Percentiles rank a stretch among this genome's conserved stretches.
Evolutionary conservation across 2,113 vertebrate genomes (phyloP).

Genomic region (Strix uralensis): DNA sequence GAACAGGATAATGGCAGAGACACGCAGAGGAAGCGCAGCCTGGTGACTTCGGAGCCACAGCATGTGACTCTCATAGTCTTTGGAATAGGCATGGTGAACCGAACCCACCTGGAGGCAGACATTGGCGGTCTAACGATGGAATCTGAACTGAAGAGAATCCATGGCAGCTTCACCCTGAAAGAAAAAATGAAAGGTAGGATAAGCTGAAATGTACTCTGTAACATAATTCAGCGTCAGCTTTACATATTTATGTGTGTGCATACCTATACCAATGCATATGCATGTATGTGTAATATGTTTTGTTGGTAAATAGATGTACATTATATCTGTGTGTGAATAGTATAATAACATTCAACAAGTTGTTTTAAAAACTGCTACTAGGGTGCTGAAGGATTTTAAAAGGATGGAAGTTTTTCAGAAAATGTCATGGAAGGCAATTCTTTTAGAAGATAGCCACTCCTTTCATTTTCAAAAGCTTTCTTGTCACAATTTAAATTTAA

Average conservation of each 20-base stretch:
- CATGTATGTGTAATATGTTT: background rate
- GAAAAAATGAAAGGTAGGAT: constrained; percentile 97
- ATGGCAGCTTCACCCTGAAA: constrained; percentile 96
- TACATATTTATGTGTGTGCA: rapidly evolving
- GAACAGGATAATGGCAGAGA: constrained; percentile 84
- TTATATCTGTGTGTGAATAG: too few species aligned
- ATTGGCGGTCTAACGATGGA: constrained; percentile 98
- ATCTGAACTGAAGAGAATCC: constrained; percentile 95
- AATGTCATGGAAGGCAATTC: background rate
- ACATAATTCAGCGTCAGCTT: background rate
- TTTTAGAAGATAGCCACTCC: background rate
- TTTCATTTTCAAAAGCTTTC: background rate
- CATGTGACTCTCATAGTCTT: constrained; percentile 96
- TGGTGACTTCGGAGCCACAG: constrained; percentile 88
- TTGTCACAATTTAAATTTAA: background rate
- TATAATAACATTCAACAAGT: background rate
- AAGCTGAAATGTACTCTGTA: rapidly evolving
- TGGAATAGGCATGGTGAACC: constrained; percentile 97
- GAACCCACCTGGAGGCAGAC: constrained; percentile 95
- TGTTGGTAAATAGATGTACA: background rate
- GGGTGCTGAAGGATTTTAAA: background rate
- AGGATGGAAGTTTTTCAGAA: background rate
- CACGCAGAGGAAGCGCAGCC: constrained; percentile 84
- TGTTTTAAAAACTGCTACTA: background rate
- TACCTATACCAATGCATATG: too few species aligned